Evolutionary conservation across 1,140 invertebrate genomes (phyloP).

Genomic region (Mactra quadrangularis): DNA sequence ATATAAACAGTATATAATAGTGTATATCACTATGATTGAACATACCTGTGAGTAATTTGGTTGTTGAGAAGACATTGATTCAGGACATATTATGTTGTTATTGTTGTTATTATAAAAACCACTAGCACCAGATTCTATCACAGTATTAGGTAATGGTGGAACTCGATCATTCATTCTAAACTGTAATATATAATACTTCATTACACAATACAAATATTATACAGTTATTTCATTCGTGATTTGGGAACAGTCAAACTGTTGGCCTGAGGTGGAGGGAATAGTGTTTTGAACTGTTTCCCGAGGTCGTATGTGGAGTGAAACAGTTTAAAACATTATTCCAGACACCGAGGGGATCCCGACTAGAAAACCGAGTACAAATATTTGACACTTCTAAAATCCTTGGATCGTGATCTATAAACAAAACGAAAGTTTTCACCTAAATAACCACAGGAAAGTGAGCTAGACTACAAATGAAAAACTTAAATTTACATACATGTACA

Average conservation of each 20-base stretch:
- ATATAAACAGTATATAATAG: neutral
- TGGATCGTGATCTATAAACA: too few species aligned
- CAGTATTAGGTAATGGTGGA: neutral
- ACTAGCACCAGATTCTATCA: neutral
- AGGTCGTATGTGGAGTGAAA: neutral
- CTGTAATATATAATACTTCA: neutral
- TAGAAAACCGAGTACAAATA: too few species aligned
- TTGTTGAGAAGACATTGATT: neutral
- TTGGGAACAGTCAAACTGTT: neutral
- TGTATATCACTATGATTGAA: slow-evolving; percentile 2
- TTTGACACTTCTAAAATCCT: too few species aligned
- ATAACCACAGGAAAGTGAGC: too few species aligned
- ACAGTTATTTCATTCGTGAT: neutral
- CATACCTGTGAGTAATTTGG: neutral
- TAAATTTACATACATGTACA: too few species aligned
- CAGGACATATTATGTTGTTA: neutral
- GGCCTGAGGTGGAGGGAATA: neutral
- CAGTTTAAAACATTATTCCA: too few species aligned
- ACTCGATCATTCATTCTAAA: slow-evolving; percentile 30
- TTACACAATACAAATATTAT: neutral
- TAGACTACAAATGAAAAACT: too few species aligned
- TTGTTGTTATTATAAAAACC: slow-evolving; percentile 38
- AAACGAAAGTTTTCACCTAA: too few species aligned
- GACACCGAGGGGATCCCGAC: too few species aligned
- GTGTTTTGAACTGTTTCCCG: neutral